Evolutionary conservation across 2,888 invertebrate genomes (phyloP).

Genomic region (Onthophagus sagittarius): DNA sequence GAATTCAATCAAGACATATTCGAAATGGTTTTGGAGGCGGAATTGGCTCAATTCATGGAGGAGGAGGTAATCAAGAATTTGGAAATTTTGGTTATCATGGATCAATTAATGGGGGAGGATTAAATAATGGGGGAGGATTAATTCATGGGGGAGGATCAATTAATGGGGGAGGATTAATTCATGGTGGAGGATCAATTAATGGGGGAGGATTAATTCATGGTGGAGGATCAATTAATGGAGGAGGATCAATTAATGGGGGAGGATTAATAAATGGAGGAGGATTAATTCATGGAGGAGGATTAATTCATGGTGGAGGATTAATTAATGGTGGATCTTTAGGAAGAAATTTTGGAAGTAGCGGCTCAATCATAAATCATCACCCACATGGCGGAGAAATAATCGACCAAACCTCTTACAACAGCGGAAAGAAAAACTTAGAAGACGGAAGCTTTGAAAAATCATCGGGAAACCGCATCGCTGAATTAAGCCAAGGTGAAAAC

Average conservation of each 20-base stretch:
- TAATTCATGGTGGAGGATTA: not conserved
- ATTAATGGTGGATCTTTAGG: constrained; percentile 27
- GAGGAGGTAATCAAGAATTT: constrained; percentile 21
- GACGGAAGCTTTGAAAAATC: constrained; percentile 55
- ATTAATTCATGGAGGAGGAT: constrained; percentile 10
- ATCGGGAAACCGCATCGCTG: constrained; percentile 55
- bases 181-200: constrained; percentile 33
- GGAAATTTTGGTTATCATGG: constrained; percentile 29
- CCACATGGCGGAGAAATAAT: constrained; percentile 45
- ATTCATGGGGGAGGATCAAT: constrained; percentile 27
- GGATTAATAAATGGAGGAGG: constrained; percentile 34
- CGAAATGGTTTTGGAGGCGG: constrained; percentile 14
- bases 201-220: constrained; percentile 26
- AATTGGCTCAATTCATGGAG: constrained; percentile 18
- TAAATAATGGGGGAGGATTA: constrained; percentile 25
- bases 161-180: constrained; percentile 40
- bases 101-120: constrained; percentile 42
- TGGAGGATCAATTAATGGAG: no score
- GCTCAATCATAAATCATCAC: constrained; percentile 31
- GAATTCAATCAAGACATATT: constrained; percentile 9
- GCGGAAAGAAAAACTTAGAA: constrained; percentile 56
- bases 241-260: constrained; percentile 24
- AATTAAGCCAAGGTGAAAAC: constrained; percentile 55
- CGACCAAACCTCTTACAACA: constrained; percentile 56
- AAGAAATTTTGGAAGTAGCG: constrained; percentile 29